Conservation (phyloP, 2,888 invertebrate species). For the Noctua pronuba region DNA sequence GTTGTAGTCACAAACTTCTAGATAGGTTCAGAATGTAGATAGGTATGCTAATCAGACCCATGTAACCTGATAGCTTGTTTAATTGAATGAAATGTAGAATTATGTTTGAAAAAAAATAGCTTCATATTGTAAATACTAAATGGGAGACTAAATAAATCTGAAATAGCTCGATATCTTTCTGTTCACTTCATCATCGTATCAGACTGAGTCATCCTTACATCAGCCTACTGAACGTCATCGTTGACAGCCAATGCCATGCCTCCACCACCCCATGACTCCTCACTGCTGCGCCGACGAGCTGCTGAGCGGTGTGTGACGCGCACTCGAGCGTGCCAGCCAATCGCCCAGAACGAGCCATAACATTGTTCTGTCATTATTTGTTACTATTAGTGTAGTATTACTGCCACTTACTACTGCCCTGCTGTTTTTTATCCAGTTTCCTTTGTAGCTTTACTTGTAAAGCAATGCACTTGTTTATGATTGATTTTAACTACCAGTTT, state of each 20-base stretch:
- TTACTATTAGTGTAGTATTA: constrained; percentile 15
- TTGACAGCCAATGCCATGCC: constrained; percentile 39
- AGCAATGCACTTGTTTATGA: background rate
- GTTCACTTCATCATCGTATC: background rate
- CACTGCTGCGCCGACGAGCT: background rate
- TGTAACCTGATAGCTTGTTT: background rate
- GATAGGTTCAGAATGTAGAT: background rate
- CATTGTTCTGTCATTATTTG: constrained; percentile 28
- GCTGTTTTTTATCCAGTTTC: background rate
- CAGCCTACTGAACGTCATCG: background rate
- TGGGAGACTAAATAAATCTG: background rate
- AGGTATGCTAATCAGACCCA: background rate
- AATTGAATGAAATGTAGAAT: background rate
- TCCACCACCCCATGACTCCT: constrained; percentile 21
- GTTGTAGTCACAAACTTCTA: background rate
- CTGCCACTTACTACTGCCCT: background rate
- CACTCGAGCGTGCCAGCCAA: constrained; percentile 51
- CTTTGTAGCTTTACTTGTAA: background rate
- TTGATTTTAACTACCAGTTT: background rate
- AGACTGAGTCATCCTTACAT: background rate
- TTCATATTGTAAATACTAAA: background rate
- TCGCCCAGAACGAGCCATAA: constrained; percentile 57
- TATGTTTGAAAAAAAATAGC: background rate
- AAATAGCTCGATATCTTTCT: background rate
- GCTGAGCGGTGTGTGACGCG: constrained; percentile 28